Base-by-base conservation (phyloP, 2,113 vertebrate species). In the Anguilla rostrata region DNA sequence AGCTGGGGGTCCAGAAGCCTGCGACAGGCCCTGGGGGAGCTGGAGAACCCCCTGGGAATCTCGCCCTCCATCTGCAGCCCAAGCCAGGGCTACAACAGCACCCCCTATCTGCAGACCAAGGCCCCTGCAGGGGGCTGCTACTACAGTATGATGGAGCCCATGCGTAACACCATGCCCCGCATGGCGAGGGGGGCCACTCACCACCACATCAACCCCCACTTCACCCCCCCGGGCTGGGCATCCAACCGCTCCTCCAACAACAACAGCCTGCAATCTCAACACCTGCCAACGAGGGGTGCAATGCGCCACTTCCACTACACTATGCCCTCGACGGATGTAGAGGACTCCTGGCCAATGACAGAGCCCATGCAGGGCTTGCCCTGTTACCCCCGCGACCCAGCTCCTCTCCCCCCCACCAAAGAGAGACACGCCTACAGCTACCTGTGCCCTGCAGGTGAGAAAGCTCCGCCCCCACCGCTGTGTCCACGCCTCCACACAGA, bases 81-180 rank as follows among this genome's bases (percentile, higher is more conserved):
- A 0, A 85, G 89, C 41, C 91, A 92, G 83, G 92, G 88, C 39
- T 95, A 92, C 78, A 93, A 94, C 78, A 93, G 95, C 81, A 0
- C 92, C 7, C 95, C 94, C 88, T 63, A 94, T 87, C 93, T 95
- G 87, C 91, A 93, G 1, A 93, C 90, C 3, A 92, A 82, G 86
- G 92, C 86, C 0, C 79, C 94, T 0, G 91, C 91, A 0, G 85
- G 93, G 0, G 92, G 78, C 14, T 88, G 95, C 63, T 96, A 96
- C 86, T 96, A 95, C 43, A 94, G 95, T 90, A 96, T 95, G 95
- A 95, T 96, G 95, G 95, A 95, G 14, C 95, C 95, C n/a, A 88
- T 95, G 56, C 92, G 95, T 87, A 95, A 95, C 88, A 95, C 95
- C 2, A 95, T 96, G 94, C 95, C 95, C 26, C 91, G 91, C 94